Base-by-base conservation (phyloP, 2,113 vertebrate species). In the Pseudorasbora parva region DNA sequence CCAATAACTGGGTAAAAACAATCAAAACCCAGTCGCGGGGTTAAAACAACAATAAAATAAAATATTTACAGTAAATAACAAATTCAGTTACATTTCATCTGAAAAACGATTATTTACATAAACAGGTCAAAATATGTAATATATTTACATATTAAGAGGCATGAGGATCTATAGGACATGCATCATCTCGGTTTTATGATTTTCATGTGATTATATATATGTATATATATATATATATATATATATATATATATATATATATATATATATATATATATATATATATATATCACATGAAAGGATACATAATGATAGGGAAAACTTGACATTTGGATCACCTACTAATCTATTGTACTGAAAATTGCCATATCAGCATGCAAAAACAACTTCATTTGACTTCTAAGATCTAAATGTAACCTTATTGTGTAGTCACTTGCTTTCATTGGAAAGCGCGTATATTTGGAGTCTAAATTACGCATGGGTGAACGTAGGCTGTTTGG, bases 241-340 rank as follows among this genome's bases (percentile, higher is more conserved):
- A n/a, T n/a, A n/a, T n/a, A n/a, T n/a, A n/a, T n/a, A n/a, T n/a
- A n/a, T n/a, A n/a, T n/a, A n/a, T n/a, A n/a, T n/a, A n/a, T n/a
- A n/a, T n/a, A n/a, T n/a, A n/a, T n/a, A n/a, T n/a, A n/a, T n/a
- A n/a, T n/a, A n/a, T n/a, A n/a, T n/a, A n/a, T n/a, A n/a, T n/a
- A n/a, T n/a, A n/a, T n/a, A n/a, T n/a, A n/a, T n/a, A n/a, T n/a
- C n/a, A n/a, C n/a, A n/a, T n/a, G n/a, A n/a, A n/a, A n/a, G n/a
- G n/a, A 54, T 0, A 51, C 19, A 54, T 21, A 62, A 60, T 76
- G 68, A 83, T 72, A 83, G 49, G 54, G 54, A 17, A n/a, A 12
- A 21, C 10, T 19, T 78, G 41, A 27, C 57, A 47, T 47, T 79
- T 79, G 77, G 77, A 64, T 79, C 77, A 79, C 41, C 77, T n/a